phyloP scores from a whole-genome alignment of 2,797 vertebrate genomes.

The Epinephelus awoara region DNA sequence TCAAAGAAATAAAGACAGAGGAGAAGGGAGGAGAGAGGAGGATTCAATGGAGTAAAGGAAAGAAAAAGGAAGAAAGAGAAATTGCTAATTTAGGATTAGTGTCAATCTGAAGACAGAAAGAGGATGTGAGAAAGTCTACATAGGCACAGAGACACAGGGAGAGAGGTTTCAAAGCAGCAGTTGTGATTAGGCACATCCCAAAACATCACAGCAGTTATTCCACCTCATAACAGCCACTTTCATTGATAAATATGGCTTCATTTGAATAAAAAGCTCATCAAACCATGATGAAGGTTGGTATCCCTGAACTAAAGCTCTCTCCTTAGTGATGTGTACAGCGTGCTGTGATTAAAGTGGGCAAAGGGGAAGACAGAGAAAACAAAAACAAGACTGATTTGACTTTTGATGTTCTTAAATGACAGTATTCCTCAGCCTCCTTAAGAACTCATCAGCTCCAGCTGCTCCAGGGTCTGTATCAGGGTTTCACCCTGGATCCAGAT shows the following conservation, averaged over 20 bases:
- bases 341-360: background rate
- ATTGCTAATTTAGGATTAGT: background rate
- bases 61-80: too few species aligned
- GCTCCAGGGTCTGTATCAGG: slow-evolving; percentile 1
- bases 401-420: slow-evolving; percentile 25
- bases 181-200: slow-evolving; percentile 22
- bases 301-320: slow-evolving; percentile 7
- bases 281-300: background rate
- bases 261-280: slow-evolving; percentile 35
- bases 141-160: background rate
- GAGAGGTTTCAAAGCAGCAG: background rate
- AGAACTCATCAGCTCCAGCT: slow-evolving; percentile 2
- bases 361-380: background rate
- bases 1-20: background rate
- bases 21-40: background rate
- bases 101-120: background rate
- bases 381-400: background rate
- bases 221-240: slow-evolving; percentile 14
- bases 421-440: slow-evolving; percentile 1
- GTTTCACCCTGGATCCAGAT: slow-evolving; percentile 2
- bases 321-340: background rate
- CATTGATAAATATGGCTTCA: slow-evolving; percentile 1
- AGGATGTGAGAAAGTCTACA: background rate
- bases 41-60: background rate
- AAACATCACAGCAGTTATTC: slow-evolving; percentile 16